Evolutionary conservation across 1,140 invertebrate species (phyloP).

Genomic region (Propsilocerus akamusi): DNA sequence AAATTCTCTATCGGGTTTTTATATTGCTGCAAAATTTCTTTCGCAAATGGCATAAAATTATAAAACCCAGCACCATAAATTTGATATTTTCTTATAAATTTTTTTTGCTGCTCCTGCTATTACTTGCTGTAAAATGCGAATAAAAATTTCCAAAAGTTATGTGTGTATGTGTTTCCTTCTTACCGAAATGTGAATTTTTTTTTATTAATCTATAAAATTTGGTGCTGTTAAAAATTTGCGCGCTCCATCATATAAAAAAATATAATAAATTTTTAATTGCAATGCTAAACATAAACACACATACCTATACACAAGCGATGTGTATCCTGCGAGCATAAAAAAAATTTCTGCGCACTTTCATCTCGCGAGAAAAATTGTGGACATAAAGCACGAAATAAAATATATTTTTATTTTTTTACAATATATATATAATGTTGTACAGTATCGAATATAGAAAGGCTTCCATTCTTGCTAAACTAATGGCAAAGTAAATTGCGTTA

Average conservation of each 20-base stretch:
- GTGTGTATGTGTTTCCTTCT: no score
- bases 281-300: slow-evolving; percentile 3
- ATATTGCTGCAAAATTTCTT: neutral
- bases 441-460: no score
- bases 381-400: slow-evolving; percentile 1
- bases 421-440: no score
- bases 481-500: no score
- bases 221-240: neutral
- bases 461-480: no score
- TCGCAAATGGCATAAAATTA: slow-evolving; percentile 2
- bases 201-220: slow-evolving; percentile 4
- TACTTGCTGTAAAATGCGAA: no score
- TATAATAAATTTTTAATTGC: slow-evolving; percentile 4
- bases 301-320: slow-evolving; percentile 1
- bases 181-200: no score
- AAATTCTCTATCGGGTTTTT: no score
- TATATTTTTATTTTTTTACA: slow-evolving; percentile 3
- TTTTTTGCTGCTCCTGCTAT: neutral
- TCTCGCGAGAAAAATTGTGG: neutral
- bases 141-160: no score
- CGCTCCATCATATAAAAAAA: slow-evolving; percentile 1
- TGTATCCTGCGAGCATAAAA: no score
- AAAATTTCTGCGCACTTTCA: slow-evolving; percentile 3
- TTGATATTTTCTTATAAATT: neutral
- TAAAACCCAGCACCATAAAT: slow-evolving; percentile 2